Evolutionary conservation across 2,113 vertebrate species (phyloP).

Genomic region (Empidonax traillii): DNA sequence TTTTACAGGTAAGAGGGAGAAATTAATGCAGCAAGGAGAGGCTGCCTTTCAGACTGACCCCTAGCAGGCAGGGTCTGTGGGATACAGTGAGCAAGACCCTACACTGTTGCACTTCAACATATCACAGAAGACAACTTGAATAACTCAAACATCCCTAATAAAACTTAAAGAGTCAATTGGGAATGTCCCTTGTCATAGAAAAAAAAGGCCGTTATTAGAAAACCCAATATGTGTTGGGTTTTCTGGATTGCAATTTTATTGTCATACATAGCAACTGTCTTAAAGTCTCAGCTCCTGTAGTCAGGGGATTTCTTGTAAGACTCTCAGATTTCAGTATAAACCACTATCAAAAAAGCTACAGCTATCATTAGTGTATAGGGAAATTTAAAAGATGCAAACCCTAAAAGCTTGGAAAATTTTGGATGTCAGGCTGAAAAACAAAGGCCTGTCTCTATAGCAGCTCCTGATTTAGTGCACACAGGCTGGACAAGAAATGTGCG

Average conservation of each 20-base stretch:
- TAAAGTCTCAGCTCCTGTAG: not conserved
- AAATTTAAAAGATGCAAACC: not conserved
- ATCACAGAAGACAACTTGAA: not conserved
- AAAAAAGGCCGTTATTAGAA: not conserved
- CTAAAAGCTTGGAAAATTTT: not conserved
- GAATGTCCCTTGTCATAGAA: not conserved
- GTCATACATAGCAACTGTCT: not conserved
- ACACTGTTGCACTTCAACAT: not conserved
- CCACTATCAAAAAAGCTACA: not conserved
- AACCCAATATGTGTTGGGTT: not conserved
- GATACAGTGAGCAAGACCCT: not conserved
- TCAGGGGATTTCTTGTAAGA: not conserved
- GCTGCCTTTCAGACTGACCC: not conserved
- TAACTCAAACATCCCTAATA: not conserved
- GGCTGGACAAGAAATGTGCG: not conserved
- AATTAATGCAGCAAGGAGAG: not conserved
- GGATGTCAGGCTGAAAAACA: not conserved
- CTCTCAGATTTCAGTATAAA: not conserved
- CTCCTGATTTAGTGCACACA: not conserved
- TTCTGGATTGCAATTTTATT: not conserved
- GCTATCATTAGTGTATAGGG: not conserved
- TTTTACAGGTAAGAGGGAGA: not conserved
- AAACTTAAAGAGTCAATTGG: not conserved
- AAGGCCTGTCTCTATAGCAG: not conserved
- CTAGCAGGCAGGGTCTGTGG: not conserved